Evolutionary conservation across 1,140 invertebrate genomes (phyloP), one percentile per base, ranked within the genome.

Genomic region (Helicoverpa zea): DNA sequence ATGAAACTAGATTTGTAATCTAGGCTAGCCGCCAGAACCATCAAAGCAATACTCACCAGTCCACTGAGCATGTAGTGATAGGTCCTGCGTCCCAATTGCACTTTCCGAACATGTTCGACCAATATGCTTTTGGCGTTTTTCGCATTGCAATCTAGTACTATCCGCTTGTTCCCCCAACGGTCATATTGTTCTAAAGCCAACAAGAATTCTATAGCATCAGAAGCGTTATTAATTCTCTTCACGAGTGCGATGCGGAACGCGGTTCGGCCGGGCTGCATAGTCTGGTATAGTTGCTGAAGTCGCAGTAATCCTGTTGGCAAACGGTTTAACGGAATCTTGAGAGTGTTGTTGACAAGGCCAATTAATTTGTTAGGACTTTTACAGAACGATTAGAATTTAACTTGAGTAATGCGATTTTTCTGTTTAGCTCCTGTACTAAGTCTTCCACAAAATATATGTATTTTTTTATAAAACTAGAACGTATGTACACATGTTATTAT

Each of bases 61-160:
- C 98, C 98, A 89, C 98, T 98, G 10, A 99, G 96, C 66, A 99
- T 96, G 94, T 98, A 99, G 91, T 99, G 98, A 95, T 98, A 99
- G 72, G 98, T 99, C 84, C 98, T 95, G 88, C 98, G 97, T 29
- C 98, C 98, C 76, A 99, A 95, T 52, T 98, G 96, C 49, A 99
- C 96, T 91, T 98, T 98, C 81, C 97, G 96, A 3, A 99, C 98
- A 92, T 99, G 98, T 76, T 97, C 97, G 52, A 98, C 97, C 16
- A 98, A 97, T 84, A 98, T 98, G 88, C 97, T 97, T 92, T 98
- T 98, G 12, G 98, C 98, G 96, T 98, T 98, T 88, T 98, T 97
- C 4, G 98, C 97, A 30, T 97, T 97, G 90, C 98, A 99, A 92
- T 99, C 98, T 30, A 99, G 96, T 0, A 99, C 97, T 35, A 99